Conservation (phyloP, 2,797 vertebrate species). For the Clarias fuscus region DNA sequence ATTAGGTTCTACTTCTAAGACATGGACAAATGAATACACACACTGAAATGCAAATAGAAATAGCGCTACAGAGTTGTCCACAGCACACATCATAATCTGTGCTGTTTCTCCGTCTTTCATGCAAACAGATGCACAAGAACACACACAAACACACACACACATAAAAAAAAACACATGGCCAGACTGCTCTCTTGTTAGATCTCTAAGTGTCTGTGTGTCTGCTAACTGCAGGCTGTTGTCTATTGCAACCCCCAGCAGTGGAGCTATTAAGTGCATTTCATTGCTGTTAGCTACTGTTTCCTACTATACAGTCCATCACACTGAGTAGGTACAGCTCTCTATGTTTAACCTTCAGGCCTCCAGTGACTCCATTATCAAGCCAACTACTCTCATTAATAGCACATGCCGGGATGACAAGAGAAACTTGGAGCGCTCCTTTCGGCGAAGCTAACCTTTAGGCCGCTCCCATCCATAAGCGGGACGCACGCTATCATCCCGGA, state of each 20-base stretch:
- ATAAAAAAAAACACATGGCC: constrained; percentile 7
- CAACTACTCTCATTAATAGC: constrained; percentile 54
- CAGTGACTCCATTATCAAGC: constrained; percentile 55
- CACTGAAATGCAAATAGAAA: constrained; percentile 13
- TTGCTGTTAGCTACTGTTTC: constrained; percentile 54
- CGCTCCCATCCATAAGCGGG: constrained; percentile 39
- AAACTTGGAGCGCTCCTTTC: constrained; percentile 45
- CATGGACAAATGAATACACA: constrained; percentile 25
- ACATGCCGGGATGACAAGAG: constrained; percentile 35
- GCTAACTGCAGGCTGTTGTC: constrained; percentile 32
- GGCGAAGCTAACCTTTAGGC: constrained; percentile 45
- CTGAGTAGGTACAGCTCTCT: constrained; percentile 54
- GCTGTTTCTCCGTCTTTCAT: neutral
- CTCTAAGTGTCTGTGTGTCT: constrained; percentile 34
- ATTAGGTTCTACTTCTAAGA: constrained; percentile 28
- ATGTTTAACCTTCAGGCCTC: constrained; percentile 56
- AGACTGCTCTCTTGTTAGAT: constrained; percentile 3
- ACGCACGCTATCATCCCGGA: constrained; percentile 29
- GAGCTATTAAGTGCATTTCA: constrained; percentile 49
- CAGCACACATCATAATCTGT: neutral
- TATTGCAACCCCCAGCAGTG: constrained; percentile 37
- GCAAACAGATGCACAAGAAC: constrained; percentile 2
- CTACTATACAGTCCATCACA: constrained; percentile 48
- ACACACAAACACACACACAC: too few relatives aligned
- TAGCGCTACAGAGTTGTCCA: neutral